A percentile compares a stretch with the other conserved stretches of the same genome.
Conservation (phyloP, 2,113 vertebrate genomes). For the Caloenas nicobarica region DNA sequence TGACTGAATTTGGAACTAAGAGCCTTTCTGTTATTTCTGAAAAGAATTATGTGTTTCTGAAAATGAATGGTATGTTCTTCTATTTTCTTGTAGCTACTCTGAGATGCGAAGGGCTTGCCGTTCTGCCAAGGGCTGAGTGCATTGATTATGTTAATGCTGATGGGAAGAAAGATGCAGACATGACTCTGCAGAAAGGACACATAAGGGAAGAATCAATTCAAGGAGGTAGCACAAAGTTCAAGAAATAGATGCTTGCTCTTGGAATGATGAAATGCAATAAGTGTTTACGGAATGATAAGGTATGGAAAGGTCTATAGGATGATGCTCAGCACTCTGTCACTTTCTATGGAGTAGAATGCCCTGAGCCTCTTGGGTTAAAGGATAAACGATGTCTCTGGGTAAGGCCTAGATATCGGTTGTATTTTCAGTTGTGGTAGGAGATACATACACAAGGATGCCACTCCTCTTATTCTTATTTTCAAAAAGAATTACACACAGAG, state of each 20-base stretch:
- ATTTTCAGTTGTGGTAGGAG: not conserved
- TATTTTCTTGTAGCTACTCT: constrained; percentile 15
- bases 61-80: not conserved
- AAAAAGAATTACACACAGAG: not conserved
- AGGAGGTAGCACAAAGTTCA: not conserved
- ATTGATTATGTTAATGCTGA: constrained; percentile 10
- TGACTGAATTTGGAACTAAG: not conserved
- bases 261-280: not conserved
- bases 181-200: not conserved
- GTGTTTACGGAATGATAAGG: not conserved
- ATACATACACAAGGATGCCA: not conserved
- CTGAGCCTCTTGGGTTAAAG: not conserved
- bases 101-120: not conserved
- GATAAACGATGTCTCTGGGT: not conserved
- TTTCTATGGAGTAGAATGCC: not conserved
- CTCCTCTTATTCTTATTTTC: not conserved
- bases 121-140: constrained; percentile 32
- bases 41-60: not conserved
- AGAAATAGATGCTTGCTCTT: not conserved
- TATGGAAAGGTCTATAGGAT: not conserved
- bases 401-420: not conserved
- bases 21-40: not conserved
- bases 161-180: not conserved
- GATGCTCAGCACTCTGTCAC: not conserved
- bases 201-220: not conserved